Evolutionary conservation across 2,113 vertebrate species (phyloP), one percentile per base, ranked within the genome.

Genomic region (Oplegnathus fasciatus): DNA sequence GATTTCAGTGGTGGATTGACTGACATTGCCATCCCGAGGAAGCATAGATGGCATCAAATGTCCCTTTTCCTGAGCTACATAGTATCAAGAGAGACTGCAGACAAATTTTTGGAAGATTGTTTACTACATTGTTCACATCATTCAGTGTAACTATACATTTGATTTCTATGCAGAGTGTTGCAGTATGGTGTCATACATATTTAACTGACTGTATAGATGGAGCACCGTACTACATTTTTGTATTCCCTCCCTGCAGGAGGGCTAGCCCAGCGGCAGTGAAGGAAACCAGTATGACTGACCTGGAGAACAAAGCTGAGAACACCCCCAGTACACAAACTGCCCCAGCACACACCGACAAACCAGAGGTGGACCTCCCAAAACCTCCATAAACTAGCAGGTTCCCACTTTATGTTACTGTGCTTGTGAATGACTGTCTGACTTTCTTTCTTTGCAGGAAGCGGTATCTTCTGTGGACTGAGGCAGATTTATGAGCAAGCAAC

Each of bases 221-320:
- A 28, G 68, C 79, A 65, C n/a, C 11, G 11, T 6, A 55, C 28
- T 20, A 9, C 22, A 52, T 30, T 65, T 60, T 13, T 37, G 32
- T 37, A 4, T 54, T 61, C 79, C 28, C 10, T 28, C 42, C 13
- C 9, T 58, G 26, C 75, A 92, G 92, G 50, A 70, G 75, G 14
- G 52, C 9, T 0, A 54, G n/a, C 9, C 44, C 79, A 17, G 78
- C 69, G 20, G 74, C 55, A 3, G 55, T 71, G 30, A 91, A 88
- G 24, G 94, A 92, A 22, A 94, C 88, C 0, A 72, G 83, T 48
- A 87, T 95, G 93, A 88, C 86, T 32, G 84, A 94, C 32, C 61
- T 95, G 54, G 83, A 93, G 61, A 87, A 71, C 42, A 91, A 88
- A 69, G 77, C 13, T 0, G 85, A 68, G 34, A 57, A 76, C 9